Evolutionary conservation across 2,797 vertebrate species (phyloP).

Genomic region (Hydrocynus forskahlii): DNA sequence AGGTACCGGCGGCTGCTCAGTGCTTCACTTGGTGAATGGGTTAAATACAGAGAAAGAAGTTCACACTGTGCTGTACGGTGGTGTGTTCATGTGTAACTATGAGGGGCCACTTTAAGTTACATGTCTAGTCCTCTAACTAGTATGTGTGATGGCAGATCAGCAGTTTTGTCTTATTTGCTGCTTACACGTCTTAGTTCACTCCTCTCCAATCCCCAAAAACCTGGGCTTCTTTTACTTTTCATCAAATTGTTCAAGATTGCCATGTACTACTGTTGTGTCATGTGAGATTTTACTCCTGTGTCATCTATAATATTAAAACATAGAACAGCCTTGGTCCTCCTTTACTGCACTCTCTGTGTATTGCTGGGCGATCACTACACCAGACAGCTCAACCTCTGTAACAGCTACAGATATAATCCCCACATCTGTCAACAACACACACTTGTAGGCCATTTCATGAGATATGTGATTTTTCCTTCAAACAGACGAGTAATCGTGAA

Average conservation of each 20-base stretch:
- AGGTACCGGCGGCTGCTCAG: too few species aligned
- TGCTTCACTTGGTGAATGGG: too few species aligned
- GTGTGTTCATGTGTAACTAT: too few species aligned
- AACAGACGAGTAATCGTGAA: background rate
- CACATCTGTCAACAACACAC: conserved; percentile 2
- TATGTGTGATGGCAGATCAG: background rate
- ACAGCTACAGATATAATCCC: background rate
- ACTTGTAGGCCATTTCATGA: background rate
- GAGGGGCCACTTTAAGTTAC: too few species aligned
- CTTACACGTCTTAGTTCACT: background rate
- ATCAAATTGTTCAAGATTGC: background rate
- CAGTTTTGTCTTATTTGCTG: background rate
- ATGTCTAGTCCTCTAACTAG: too few species aligned
- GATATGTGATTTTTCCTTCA: background rate
- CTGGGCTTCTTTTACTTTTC: background rate
- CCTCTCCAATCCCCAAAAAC: background rate
- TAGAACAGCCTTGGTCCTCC: background rate
- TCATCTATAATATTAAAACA: background rate
- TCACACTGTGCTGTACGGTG: too few species aligned
- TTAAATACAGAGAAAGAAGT: too few species aligned
- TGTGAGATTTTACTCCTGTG: background rate
- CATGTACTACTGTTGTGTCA: background rate
- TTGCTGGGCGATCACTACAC: background rate
- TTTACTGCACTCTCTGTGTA: background rate
- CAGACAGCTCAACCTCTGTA: background rate